A percentile compares a stretch with the other conserved stretches of the same genome.
phyloP scores from a whole-genome alignment of 2,797 vertebrate species.

The Enteromius mattozi region DNA sequence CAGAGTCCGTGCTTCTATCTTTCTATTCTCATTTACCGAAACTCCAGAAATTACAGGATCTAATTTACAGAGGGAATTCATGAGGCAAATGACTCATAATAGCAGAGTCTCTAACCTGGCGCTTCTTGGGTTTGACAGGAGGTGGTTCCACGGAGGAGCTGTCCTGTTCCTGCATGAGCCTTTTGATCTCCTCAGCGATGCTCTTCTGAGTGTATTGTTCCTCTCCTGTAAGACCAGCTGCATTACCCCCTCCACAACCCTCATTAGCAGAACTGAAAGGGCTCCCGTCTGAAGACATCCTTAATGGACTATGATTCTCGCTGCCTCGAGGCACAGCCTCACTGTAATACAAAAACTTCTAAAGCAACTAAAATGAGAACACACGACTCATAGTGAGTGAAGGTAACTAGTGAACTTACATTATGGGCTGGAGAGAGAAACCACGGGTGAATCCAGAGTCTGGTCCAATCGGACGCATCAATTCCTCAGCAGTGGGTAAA shows the following conservation, averaged over 20 bases:
- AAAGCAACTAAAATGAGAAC: background rate
- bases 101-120: conserved; percentile 58
- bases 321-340: conserved; percentile 13
- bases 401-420: conserved; percentile 69
- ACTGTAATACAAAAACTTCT: conserved; percentile 44
- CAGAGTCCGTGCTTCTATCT: background rate
- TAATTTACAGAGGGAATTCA: background rate
- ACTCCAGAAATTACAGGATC: conserved; percentile 11
- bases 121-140: conserved; percentile 61
- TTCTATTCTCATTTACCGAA: conserved; percentile 8
- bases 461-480: conserved; percentile 88
- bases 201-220: conserved; percentile 53
- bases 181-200: conserved; percentile 70
- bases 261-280: conserved; percentile 33
- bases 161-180: conserved; percentile 70
- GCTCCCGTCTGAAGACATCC: conserved; percentile 17
- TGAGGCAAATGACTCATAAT: conserved; percentile 16
- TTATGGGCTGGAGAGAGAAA: conserved; percentile 76
- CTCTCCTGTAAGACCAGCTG: background rate
- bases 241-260: conserved; percentile 9
- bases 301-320: conserved; percentile 41
- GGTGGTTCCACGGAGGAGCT: conserved; percentile 21
- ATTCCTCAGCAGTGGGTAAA: conserved; percentile 88
- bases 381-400: background rate
- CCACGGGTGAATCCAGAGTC: conserved; percentile 65